Base-by-base conservation (phyloP, 2,888 invertebrate species). In the Phengaris arion region DNA sequence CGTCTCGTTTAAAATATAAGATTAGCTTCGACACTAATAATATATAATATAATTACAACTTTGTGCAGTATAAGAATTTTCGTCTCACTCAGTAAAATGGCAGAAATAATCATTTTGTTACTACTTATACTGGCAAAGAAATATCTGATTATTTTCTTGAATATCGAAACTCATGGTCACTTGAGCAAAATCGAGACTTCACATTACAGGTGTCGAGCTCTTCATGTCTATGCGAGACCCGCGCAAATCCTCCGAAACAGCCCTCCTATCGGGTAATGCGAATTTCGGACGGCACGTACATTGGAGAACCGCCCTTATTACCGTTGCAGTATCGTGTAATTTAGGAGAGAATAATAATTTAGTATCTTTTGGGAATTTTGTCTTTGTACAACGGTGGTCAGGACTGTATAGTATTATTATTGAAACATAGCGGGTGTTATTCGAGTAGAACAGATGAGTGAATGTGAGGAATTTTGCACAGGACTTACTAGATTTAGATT, bases 191-290 rank as follows among this genome's bases (percentile, higher is more conserved):
- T 72, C 72, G 52, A 54, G 54, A 72, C 35, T 52, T 75, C 75
- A 51, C 69, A 70, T 75, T 57, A 75, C 75, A 75, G 75, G 75
- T 75, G 69, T 69, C 75, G 48, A 75, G 69, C 46, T 72, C 54
- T 54, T 72, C 72, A 54, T 54, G 69, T 68, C 68, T 70, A 52
- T 72, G 72, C 45, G 35, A 72, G 52, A 72, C 72, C 72, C 72
- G 22, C 54, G 72, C 72, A 54, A 72, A 72, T 35, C 72, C 70
- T 51, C 22, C 10, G 48, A 48, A 48, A 70, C 70, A 22, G 10
- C 15, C 2, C 15, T 22, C 51, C 52, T 6, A 1, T 12, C 74
- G 22, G 10, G 9, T 22, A 9, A 15, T 52, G 10, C 15, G 0
- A 22, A 52, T n/a, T 8, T 51, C 22, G 2, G 6, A n/a, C 10